Evolutionary conservation across 2,888 invertebrate species (phyloP), one percentile per base, ranked within the genome.

Genomic region (Stratiomys singularior): DNA sequence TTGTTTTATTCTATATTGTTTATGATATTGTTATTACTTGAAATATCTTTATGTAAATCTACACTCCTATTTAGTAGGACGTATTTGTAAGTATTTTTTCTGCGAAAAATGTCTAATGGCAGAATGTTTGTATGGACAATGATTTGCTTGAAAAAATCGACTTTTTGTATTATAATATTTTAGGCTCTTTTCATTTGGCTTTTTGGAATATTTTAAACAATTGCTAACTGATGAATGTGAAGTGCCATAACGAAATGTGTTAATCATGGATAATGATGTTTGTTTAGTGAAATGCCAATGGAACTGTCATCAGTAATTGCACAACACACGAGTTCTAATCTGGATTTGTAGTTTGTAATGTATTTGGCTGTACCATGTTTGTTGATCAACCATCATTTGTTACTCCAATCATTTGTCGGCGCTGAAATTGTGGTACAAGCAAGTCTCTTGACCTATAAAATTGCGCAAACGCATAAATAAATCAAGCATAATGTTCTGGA

Each of bases 51-150:
- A 11, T 64, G n/a, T 2, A 64, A 28, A 1, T 1, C 30, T 13
- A 64, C 15, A 28, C 30, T 60, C 25, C 25, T 60, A 30, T 3
- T 23, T 27, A n/a, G 1, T n/a, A 64, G 30, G 30, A 64, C 27
- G 7, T 64, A 30, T 64, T 64, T 64, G 64, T 64, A 11, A 28
- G n/a, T 0, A n/a, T 1, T 64, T 64, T 64, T 64, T 64, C 64
- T 64, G 64, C 64, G 64, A 64, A 64, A 64, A 64, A 64, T 64
- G 4, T 60, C 23, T 5, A 64, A 64, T 1, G 18, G 28, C 64
- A 30, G 64, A 64, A 64, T 60, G 52, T 60, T 60, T 60, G 2
- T 60, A 21, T 9, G 25, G 11, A 60, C 3, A 25, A 23, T 25
- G 25, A 60, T 60, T 60, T 60, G 25, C 25, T 60, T 60, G 23